A percentile compares a stretch with the other conserved stretches of the same genome.
Evolutionary conservation across 2,797 vertebrate species (phyloP).

Genomic region (Myotis pilosus): DNA sequence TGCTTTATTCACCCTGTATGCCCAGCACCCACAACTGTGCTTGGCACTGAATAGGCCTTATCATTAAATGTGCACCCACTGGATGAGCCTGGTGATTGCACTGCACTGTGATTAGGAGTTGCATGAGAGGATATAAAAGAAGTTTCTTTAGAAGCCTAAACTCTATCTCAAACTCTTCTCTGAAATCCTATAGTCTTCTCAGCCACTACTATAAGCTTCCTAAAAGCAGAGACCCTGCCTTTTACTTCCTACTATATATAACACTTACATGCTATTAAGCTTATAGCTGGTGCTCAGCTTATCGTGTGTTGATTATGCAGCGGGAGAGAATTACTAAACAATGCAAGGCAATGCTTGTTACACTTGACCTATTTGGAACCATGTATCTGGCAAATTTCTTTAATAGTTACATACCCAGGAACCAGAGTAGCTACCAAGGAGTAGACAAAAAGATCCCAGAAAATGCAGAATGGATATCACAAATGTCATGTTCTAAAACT

Average conservation of each 20-base stretch:
- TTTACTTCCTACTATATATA: background rate
- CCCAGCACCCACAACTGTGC: background rate
- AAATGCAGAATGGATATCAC: background rate
- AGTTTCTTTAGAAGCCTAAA: background rate
- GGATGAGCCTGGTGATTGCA: background rate
- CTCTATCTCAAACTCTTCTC: background rate
- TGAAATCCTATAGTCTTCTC: background rate
- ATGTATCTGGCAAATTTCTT: background rate
- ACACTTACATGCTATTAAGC: background rate
- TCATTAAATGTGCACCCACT: background rate
- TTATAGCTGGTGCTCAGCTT: background rate
- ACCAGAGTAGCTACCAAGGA: constrained; percentile 14
- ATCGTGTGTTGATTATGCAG: background rate
- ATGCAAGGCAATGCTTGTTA: background rate
- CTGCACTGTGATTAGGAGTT: background rate
- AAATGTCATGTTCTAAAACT: background rate
- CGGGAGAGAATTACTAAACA: background rate
- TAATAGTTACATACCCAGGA: background rate
- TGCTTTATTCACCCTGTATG: background rate
- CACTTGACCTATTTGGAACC: background rate
- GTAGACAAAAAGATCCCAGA: background rate
- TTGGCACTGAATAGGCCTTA: background rate
- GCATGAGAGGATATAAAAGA: background rate
- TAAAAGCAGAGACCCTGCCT: background rate
- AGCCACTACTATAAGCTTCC: background rate